A percentile compares a stretch with the other conserved stretches of the same genome.
Evolutionary conservation across 2,888 invertebrate species (phyloP).

Genomic region (Lordiphosa fenestrarum): DNA sequence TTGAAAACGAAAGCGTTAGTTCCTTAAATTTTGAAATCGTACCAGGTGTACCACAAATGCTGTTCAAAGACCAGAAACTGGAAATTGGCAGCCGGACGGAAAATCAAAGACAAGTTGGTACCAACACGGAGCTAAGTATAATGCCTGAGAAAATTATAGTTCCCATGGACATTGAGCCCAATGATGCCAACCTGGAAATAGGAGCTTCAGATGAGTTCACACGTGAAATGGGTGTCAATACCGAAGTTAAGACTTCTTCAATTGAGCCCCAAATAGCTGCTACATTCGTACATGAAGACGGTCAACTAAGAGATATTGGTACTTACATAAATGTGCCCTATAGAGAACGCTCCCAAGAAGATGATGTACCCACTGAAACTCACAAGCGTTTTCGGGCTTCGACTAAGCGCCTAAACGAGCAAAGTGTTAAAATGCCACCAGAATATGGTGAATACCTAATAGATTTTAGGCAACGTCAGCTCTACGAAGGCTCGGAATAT

Average conservation of each 20-base stretch:
- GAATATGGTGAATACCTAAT: conserved; percentile 9
- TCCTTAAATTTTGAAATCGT: too few species aligned
- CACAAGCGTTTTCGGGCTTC: neutral
- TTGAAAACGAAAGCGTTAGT: neutral
- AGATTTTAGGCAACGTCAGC: neutral
- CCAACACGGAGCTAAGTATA: neutral
- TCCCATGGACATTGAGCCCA: too few species aligned
- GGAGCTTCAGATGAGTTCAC: too few species aligned
- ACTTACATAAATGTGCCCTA: neutral
- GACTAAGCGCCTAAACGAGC: neutral
- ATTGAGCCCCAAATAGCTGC: neutral
- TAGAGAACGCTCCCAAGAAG: neutral
- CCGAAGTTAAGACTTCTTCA: neutral
- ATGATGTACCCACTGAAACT: conserved; percentile 1
- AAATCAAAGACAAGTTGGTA: too few species aligned
- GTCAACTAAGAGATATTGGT: conserved; percentile 5
- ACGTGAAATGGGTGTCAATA: too few species aligned
- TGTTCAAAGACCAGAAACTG: too few species aligned
- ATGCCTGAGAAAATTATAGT: too few species aligned
- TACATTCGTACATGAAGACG: neutral
- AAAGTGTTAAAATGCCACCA: neutral
- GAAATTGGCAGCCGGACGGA: too few species aligned
- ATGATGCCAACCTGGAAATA: too few species aligned
- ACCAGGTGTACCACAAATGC: too few species aligned
- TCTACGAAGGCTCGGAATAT: conserved; percentile 37